phyloP scores from a whole-genome alignment of 1,140 invertebrate species.

The Heliothis virescens region DNA sequence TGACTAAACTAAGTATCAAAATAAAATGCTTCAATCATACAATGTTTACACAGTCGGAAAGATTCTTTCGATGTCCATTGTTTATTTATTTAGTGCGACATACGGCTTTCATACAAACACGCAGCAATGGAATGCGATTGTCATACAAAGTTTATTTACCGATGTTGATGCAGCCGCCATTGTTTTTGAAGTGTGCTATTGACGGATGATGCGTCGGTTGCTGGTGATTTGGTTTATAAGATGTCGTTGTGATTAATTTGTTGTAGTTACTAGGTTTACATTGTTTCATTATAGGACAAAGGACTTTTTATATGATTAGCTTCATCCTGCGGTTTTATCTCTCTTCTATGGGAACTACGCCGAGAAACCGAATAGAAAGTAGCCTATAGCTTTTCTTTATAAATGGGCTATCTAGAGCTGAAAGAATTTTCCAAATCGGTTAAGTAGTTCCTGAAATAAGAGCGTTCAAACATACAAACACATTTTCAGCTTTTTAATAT shows the following conservation, averaged over 20 bases:
- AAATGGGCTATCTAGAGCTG: too few species aligned
- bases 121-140: conserved; percentile 40
- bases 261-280: too few species aligned
- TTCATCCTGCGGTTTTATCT: too few species aligned
- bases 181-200: conserved; percentile 14
- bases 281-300: too few species aligned
- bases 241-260: not conserved
- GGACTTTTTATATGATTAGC: too few species aligned
- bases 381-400: too few species aligned
- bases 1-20: not conserved
- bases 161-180: not conserved
- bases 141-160: conserved; percentile 33
- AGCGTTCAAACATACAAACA: too few species aligned
- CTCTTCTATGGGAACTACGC: too few species aligned
- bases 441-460: too few species aligned
- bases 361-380: too few species aligned
- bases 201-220: not conserved
- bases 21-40: conserved; percentile 20
- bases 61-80: conserved; percentile 31
- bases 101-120: conserved; percentile 6
- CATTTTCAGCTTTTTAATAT: too few species aligned
- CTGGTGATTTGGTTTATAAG: not conserved
- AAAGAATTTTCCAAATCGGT: too few species aligned
- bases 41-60: conserved; percentile 34
- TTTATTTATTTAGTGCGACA: conserved; percentile 42